These are phyloP conservation scores for Sebastes cheni DNA, from an alignment of 2,797 vertebrate genomes.

Conservation along the genomic window DNA sequence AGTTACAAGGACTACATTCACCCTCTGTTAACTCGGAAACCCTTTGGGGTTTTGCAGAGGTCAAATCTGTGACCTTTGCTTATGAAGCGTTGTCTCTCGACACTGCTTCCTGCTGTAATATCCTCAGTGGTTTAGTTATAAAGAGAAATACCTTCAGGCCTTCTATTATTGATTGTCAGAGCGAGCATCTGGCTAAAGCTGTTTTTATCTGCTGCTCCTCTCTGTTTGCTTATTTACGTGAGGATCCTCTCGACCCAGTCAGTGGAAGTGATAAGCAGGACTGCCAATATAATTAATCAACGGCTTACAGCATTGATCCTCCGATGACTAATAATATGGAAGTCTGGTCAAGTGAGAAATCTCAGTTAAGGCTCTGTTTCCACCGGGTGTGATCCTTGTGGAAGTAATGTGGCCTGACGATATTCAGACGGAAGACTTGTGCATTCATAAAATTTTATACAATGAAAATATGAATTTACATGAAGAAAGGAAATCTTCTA, in stretches of 20 bases:
- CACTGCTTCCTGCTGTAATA: constrained; percentile 3
- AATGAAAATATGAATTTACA: neutral
- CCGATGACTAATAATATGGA: neutral
- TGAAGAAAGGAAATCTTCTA: neutral
- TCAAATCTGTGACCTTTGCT: constrained; percentile 28
- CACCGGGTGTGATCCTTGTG: neutral
- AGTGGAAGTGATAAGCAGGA: neutral
- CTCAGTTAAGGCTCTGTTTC: neutral
- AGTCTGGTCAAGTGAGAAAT: neutral
- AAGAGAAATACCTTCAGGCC: constrained; percentile 19
- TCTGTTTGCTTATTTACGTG: constrained; percentile 17
- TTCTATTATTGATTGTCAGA: constrained; percentile 43
- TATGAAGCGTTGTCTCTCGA: constrained; percentile 21
- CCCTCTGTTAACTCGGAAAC: neutral
- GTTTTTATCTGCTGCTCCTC: constrained; percentile 7
- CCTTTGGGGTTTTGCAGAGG: neutral
- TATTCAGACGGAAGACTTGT: neutral
- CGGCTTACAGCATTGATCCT: neutral
- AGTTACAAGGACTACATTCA: neutral
- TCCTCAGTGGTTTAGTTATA: neutral
- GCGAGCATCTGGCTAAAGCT: constrained; percentile 16
- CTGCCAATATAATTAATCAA: neutral
- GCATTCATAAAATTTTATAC: no score
- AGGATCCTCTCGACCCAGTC: constrained; percentile 5
- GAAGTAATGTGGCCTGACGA: neutral